These are phyloP conservation scores for Rattus norvegicus DNA, from an alignment of 2,113 vertebrate species.

Conservation along the genomic window GRCr8 NC_086025.1:63190001-63190500, in stretches of 20 bases:
- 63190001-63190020: neutral
- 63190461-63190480: neutral
- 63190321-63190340: neutral
- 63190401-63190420: neutral
- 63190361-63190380: neutral
- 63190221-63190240: conserved; percentile 57
- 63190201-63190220: neutral
- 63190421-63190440: neutral
- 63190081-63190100: neutral
- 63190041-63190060: neutral
- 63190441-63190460: neutral
- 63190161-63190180: neutral
- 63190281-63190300: neutral
- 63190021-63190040: neutral
- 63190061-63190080: neutral
- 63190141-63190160: conserved; percentile 6
- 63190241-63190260: conserved; percentile 8
- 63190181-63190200: conserved; percentile 48
- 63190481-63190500: neutral
- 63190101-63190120: neutral
- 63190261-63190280: conserved; percentile 22
- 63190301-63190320: neutral
- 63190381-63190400: neutral
- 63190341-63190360: neutral
- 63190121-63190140: neutral